Evolutionary conservation across 2,113 vertebrate genomes (phyloP).

Genomic region (Oncorhynchus masou): DNA sequence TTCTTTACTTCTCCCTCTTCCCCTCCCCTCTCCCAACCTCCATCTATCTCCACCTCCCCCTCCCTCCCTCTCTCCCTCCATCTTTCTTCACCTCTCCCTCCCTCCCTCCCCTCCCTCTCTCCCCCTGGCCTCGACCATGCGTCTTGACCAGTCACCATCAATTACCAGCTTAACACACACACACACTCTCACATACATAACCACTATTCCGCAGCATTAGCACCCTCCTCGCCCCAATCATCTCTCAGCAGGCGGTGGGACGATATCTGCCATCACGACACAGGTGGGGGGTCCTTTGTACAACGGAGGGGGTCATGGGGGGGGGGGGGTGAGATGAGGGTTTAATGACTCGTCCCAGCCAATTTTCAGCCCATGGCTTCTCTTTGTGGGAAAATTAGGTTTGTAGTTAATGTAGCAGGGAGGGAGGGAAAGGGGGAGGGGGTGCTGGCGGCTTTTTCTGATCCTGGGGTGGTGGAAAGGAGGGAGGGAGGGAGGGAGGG

Average conservation of each 20-base stretch:
- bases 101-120: too few species aligned
- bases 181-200: conserved; percentile 6
- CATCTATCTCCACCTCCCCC: neutral
- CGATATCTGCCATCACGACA: conserved; percentile 48
- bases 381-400: conserved; percentile 70
- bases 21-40: too few species aligned
- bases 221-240: conserved; percentile 36
- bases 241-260: conserved; percentile 40
- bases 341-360: conserved; percentile 71
- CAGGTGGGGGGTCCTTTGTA: conserved; percentile 46
- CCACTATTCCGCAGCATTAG: neutral
- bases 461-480: conserved; percentile 13
- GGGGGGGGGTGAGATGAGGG: conserved; percentile 46
- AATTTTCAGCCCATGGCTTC: conserved; percentile 68
- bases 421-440: conserved; percentile 14
- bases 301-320: conserved; percentile 11
- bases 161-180: conserved; percentile 15
- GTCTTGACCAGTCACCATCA: conserved; percentile 32
- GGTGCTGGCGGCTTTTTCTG: conserved; percentile 49
- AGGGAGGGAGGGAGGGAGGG: neutral
- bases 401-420: conserved; percentile 70
- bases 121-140: neutral
- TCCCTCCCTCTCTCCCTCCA: neutral
- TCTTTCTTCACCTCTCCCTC: too few species aligned
- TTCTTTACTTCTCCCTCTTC: too few species aligned